Conservation (phyloP, 1,140 invertebrate genomes). For the Temnothorax nylanderi region DNA sequence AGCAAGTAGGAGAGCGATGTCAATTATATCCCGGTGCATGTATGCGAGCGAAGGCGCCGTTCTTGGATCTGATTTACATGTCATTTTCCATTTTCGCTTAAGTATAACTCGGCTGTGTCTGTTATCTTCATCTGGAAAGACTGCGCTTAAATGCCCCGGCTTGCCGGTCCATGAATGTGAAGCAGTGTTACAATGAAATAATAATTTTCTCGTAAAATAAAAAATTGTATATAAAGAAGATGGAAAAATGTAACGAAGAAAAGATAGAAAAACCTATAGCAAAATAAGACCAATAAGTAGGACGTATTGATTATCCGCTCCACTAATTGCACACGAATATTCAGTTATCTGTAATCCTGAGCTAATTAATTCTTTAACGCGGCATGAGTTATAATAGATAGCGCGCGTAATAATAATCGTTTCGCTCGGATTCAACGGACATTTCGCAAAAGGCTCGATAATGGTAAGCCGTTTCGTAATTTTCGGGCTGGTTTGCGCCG, state of each 20-base stretch:
- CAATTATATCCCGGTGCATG: slow-evolving; percentile 24
- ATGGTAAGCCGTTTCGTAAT: slow-evolving; percentile 60
- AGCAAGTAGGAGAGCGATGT: slow-evolving; percentile 45
- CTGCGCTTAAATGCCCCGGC: neutral
- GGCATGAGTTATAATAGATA: slow-evolving; percentile 16
- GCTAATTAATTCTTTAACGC: slow-evolving; percentile 13
- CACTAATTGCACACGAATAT: neutral
- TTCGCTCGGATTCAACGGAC: slow-evolving; percentile 43
- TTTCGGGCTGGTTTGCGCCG: slow-evolving; percentile 34
- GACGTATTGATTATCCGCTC: neutral
- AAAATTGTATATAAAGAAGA: neutral
- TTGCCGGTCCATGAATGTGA: neutral
- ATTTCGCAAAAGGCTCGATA: slow-evolving; percentile 51
- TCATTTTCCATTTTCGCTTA: slow-evolving; percentile 52
- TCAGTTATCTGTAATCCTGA: neutral
- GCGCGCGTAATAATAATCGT: slow-evolving; percentile 39
- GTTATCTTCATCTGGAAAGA: slow-evolving; percentile 33
- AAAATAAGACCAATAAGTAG: neutral
- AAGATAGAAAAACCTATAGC: neutral
- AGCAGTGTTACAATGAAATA: neutral
- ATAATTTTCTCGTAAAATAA: neutral
- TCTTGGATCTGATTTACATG: slow-evolving; percentile 51
- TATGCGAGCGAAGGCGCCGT: slow-evolving; percentile 20
- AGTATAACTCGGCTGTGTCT: neutral
- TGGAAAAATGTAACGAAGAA: neutral